Percentiles rank a stretch among this genome's conserved stretches.
Evolutionary conservation across 2,888 invertebrate species (phyloP).

Genomic region (Nephrocerus scutellatus): DNA sequence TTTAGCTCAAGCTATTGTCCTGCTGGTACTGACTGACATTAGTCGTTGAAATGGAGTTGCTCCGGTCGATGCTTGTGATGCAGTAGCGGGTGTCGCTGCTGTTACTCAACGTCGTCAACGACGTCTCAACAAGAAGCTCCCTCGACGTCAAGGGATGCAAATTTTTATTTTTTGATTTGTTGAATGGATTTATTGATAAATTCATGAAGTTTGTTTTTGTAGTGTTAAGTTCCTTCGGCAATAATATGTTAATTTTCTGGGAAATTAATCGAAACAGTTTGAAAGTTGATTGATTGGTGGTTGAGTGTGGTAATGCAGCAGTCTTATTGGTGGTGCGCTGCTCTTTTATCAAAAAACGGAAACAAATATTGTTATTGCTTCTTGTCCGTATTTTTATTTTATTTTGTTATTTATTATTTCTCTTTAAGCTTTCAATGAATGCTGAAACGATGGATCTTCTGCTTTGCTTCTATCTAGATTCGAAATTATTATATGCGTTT

Average conservation of each 20-base stretch:
- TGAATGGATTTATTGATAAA: slow-evolving; percentile 35
- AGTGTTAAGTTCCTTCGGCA: too few species aligned
- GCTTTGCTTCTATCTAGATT: background rate
- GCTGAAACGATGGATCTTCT: too few species aligned
- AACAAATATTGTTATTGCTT: slow-evolving; percentile 11
- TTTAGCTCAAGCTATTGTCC: slow-evolving; percentile 5
- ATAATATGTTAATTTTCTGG: too few species aligned
- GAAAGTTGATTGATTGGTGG: too few species aligned
- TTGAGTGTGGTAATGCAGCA: too few species aligned
- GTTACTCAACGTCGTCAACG: slow-evolving; percentile 25
- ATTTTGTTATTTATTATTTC: slow-evolving; percentile 23
- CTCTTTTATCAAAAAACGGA: too few species aligned
- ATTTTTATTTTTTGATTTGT: slow-evolving; percentile 37
- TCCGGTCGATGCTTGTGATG: slow-evolving; percentile 8
- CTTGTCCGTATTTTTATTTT: slow-evolving; percentile 16
- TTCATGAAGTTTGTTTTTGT: slow-evolving; percentile 45
- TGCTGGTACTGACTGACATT: background rate
- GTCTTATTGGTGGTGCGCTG: too few species aligned
- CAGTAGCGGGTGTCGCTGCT: slow-evolving; percentile 16
- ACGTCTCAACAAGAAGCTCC: too few species aligned
- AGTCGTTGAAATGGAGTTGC: background rate
- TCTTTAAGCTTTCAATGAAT: slow-evolving; percentile 17
- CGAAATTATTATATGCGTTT: slow-evolving; percentile 3
- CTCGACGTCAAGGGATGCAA: slow-evolving; percentile 29
- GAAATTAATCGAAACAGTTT: too few species aligned